A percentile compares a stretch with the other conserved stretches of the same genome.
These are phyloP conservation scores for Catostylus mosaicus DNA, from an alignment of 30 jellyfish, hydroid and myxozoan species.

Conservation along the genomic window DNA sequence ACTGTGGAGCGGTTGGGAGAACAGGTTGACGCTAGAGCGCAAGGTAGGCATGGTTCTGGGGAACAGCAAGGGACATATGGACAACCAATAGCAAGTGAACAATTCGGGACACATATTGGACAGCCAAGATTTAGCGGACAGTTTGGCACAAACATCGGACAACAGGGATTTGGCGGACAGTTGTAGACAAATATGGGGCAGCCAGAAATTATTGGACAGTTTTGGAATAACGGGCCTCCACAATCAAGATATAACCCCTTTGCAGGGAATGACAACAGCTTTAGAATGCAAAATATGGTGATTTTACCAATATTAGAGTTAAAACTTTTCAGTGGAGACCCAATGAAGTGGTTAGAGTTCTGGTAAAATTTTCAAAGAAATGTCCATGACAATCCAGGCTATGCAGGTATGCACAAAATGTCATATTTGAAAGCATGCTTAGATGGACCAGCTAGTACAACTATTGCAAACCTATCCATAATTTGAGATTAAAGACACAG, in stretches of 20 bases:
- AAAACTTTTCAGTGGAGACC: constrained; percentile 48
- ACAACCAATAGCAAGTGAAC: no score
- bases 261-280: constrained; percentile 4
- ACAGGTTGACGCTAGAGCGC: not conserved
- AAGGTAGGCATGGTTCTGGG: not conserved
- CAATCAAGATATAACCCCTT: constrained; percentile 17
- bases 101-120: not conserved
- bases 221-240: not conserved
- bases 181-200: not conserved
- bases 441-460: constrained; percentile 48
- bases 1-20: not conserved
- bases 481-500: constrained; percentile 33
- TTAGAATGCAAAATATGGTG: not conserved
- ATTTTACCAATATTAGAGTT: constrained; percentile 35
- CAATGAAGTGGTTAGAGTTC: constrained; percentile 54
- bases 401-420: constrained; percentile 12
- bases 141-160: not conserved
- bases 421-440: no score
- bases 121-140: not conserved
- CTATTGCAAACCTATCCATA: constrained; percentile 23
- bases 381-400: constrained; percentile 27
- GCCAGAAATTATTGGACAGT: not conserved
- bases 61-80: constrained; percentile 5
- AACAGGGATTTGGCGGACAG: constrained; percentile 8
- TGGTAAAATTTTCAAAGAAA: constrained; percentile 34